Evolutionary conservation across 2,113 vertebrate genomes (phyloP), one percentile per base, ranked within the genome.

Genomic region (Clinocottus analis): DNA sequence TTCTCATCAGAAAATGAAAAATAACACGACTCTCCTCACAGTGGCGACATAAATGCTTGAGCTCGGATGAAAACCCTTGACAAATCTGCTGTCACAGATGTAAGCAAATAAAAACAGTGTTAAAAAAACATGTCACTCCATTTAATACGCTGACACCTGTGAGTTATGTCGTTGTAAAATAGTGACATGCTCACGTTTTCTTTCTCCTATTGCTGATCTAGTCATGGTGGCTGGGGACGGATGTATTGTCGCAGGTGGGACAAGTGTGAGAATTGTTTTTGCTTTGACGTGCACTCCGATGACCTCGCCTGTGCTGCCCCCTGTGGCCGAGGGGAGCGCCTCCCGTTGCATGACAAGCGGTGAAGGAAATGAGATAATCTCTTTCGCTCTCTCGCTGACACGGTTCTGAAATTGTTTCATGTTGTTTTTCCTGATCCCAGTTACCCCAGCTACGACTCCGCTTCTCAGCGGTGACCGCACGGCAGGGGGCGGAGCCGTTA

Each of bases 351-450:
- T 90, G 86, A 80, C 75, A 92, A 89, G 82, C 45, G 21, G 51
- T 83, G 79, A 88, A 83, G 87, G 88, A 93, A 93, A 85, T 91
- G 68, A 91, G 85, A 86, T 93, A 86, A 93, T 91, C 87, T 91
- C 87, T 85, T 64, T 86, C 82, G 84, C 84, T 75, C 85, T 75
- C 75, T 87, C 58, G 47, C 89, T 89, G 80, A 90, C 89, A 88
- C 71, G 58, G 47, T 77, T 89, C 90, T 87, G 75, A 86, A 90
- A 90, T 81, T 88, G 88, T 93, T 91, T 85, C 73, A 72, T 79
- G 82, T 88, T 90, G 87, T 91, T 91, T 89, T 90, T 90, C 89
- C 83, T 86, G 89, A 91, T 91, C 77, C 67, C 9, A 25, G 85
- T 91, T 83, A 69, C 85, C 74, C 19, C 10, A 64, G 79, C 85